phyloP scores from a whole-genome alignment of 2,113 vertebrate genomes.

The Tetrax tetrax region DNA sequence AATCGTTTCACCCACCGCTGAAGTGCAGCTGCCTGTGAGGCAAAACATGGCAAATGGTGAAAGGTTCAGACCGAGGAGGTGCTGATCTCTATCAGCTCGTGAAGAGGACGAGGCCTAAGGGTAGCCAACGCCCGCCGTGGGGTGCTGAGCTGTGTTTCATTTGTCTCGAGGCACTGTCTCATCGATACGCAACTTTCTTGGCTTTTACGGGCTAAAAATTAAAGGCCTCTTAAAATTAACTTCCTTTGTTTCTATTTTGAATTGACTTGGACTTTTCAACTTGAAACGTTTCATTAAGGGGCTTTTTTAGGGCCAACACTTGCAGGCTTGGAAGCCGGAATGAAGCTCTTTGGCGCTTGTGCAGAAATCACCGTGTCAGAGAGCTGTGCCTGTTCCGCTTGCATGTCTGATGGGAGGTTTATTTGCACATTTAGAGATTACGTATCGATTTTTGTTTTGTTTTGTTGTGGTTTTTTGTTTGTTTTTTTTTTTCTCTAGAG shows the following conservation, averaged over 20 bases:
- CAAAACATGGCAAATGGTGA: slow-evolving; percentile 57
- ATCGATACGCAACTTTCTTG: slow-evolving; percentile 13
- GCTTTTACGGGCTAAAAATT: not conserved
- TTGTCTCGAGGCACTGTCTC: not conserved
- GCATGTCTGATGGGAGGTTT: not conserved
- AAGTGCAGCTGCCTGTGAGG: slow-evolving; percentile 50
- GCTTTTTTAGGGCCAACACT: not conserved
- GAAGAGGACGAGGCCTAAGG: slow-evolving; percentile 13
- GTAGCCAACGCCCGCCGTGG: slow-evolving; percentile 12
- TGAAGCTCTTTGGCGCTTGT: not conserved
- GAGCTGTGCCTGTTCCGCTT: not conserved
- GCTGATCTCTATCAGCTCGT: slow-evolving; percentile 44
- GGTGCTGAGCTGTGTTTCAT: not conserved
- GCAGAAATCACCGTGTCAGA: not conserved
- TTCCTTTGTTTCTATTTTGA: slow-evolving; percentile 56
- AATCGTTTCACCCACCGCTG: not conserved
- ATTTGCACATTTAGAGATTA: not conserved
- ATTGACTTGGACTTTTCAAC: slow-evolving; percentile 29
- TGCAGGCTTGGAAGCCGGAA: not conserved
- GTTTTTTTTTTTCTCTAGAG: not conserved
- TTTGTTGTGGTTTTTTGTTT: too few relatives aligned
- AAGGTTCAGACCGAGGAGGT: slow-evolving; percentile 23
- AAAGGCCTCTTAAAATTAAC: slow-evolving; percentile 27
- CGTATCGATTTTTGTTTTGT: fast-evolving
- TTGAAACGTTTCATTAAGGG: not conserved